Evolutionary conservation across 1,140 invertebrate species (phyloP), one percentile per base, ranked within the genome.

Genomic region (Luehdorfia chinensis): DNA sequence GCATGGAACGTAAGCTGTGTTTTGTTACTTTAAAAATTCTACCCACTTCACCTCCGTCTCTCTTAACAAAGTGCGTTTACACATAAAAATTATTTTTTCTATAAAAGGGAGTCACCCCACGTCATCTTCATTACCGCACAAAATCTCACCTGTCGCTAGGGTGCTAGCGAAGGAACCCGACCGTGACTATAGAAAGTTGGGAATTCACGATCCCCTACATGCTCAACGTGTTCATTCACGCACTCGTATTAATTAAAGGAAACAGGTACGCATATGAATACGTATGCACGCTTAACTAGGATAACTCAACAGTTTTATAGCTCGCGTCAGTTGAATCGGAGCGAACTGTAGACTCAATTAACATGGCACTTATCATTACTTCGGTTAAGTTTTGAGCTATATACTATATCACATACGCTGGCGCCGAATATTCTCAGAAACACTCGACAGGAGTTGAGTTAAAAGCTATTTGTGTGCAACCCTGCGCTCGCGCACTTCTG

Each of bases 401-500:
- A 59, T 52, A 46, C 56, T 36, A 9, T 16, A 34, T 36, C 43
- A 41, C 19, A 30, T 53, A 33, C 50, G 37, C 48, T n/a, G n/a
- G n/a, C 50, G 56, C 50, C 51, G 56, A 73, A 57, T 55, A 63
- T 81, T 76, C 69, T 70, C 19, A 75, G 72, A 76, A 84, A 52
- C 63, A 72, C 74, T 77, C 65, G 60, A 72, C 52, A 64, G 59
- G 45, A 61, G 58, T 67, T 50, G 55, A 67, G 48, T 75, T 63
- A 64, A 63, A 72, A 75, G 77, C 65, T 84, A 84, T 84, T 84
- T 84, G 60, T 70, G 77, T 80, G 72, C 75, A 76, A 71, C 77
- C 76, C 74, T 78, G 75, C 64, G 64, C 54, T 45, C 59, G 48
- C 65, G 66, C 70, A 73, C 58, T 65, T 68, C 69, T 54, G 68